Conservation (phyloP, 2,797 vertebrate species). For the Champsocephalus gunnari region DNA sequence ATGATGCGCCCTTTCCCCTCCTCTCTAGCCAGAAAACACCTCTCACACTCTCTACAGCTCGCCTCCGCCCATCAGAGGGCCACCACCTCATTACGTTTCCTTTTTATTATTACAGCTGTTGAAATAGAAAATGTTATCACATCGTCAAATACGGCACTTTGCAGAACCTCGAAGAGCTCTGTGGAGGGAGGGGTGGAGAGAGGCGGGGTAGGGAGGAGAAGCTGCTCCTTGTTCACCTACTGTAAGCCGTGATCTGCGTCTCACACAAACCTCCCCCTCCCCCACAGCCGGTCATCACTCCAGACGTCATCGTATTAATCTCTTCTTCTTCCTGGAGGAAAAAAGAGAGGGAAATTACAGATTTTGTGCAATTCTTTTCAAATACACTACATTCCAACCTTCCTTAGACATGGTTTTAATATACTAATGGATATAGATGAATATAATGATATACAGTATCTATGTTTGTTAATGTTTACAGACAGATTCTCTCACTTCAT, state of each 20-base stretch:
- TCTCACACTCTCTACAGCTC: conserved; percentile 52
- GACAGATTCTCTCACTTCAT: conserved; percentile 82
- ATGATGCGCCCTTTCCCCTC: conserved; percentile 47
- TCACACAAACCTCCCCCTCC: conserved; percentile 38
- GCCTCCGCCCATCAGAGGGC: conserved; percentile 36
- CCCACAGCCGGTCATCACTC: conserved; percentile 57
- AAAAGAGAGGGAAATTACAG: conserved; percentile 31
- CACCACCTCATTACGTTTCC: conserved; percentile 60
- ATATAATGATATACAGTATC: conserved; percentile 85
- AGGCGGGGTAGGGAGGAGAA: conserved; percentile 11
- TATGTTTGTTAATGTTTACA: conserved; percentile 89
- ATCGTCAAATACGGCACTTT: conserved; percentile 64
- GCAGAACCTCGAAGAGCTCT: conserved; percentile 49
- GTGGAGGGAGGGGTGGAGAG: conserved; percentile 29
- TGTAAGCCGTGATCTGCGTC: conserved; percentile 63
- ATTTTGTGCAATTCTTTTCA: conserved; percentile 78
- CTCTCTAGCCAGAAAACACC: conserved; percentile 59
- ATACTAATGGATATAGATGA: conserved; percentile 86
- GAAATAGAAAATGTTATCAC: conserved; percentile 60
- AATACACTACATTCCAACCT: conserved; percentile 84
- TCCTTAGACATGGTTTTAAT: conserved; percentile 82
- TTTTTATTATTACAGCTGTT: conserved; percentile 55
- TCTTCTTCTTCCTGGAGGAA: conserved; percentile 56
- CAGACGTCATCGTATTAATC: conserved; percentile 62
- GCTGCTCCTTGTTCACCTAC: conserved; percentile 71